These are phyloP conservation scores for Argyresthia albistria DNA, from an alignment of 2,888 invertebrate species.

Conservation along the genomic window DNA sequence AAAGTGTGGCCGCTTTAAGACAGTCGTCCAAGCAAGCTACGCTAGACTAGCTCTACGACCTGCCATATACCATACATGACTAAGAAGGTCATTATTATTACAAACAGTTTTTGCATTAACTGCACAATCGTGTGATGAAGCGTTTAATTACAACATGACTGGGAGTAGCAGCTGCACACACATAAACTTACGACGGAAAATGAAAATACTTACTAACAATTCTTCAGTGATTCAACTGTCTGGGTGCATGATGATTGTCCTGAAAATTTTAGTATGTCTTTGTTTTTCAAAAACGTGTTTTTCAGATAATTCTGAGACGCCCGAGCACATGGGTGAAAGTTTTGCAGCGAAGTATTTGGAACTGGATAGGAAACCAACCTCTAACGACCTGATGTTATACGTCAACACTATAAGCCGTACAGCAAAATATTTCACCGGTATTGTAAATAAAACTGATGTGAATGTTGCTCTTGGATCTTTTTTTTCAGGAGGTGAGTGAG, in stretches of 20 bases:
- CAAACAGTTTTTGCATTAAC: no score
- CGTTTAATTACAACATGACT: not conserved
- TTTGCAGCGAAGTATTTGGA: conserved; percentile 12
- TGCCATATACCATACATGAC: no score
- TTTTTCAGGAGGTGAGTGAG: conserved; percentile 11
- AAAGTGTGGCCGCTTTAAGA: no score
- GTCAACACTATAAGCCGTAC: conserved; percentile 5
- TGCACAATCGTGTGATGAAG: not conserved
- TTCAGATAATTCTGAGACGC: not conserved
- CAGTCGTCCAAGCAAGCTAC: no score
- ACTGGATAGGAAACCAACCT: conserved; percentile 4
- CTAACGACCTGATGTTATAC: conserved; percentile 9
- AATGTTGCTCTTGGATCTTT: conserved; percentile 12
- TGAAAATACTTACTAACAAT: not conserved
- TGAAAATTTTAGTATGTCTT: not conserved
- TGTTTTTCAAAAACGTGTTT: not conserved
- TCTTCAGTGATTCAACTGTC: not conserved
- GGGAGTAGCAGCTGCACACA: not conserved
- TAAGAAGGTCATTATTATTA: no score
- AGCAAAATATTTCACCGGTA: conserved; percentile 8
- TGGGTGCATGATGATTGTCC: not conserved
- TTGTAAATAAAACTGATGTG: conserved; percentile 11
- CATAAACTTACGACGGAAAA: not conserved
- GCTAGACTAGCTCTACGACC: no score
- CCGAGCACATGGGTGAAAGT: conserved; percentile 7